Conservation (phyloP, 2,888 invertebrate genomes). For the Chrysina gloriosa region DNA sequence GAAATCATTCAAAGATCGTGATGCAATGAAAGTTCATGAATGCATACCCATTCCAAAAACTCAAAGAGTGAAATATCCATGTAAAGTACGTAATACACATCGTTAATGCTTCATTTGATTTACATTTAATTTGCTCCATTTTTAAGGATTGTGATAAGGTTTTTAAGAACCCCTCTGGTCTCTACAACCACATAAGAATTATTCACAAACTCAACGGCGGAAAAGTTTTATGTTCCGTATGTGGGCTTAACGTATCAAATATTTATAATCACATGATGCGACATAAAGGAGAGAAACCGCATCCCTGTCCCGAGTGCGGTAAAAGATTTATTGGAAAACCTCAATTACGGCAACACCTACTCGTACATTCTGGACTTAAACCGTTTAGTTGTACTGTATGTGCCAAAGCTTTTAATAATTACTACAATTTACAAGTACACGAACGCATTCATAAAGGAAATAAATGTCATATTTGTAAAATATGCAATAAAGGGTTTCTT, state of each 20-base stretch:
- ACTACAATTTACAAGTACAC: slow-evolving; percentile 58
- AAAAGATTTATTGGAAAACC: slow-evolving; percentile 55
- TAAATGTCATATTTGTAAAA: slow-evolving; percentile 55
- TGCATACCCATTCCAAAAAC: slow-evolving; percentile 52
- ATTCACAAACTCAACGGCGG: slow-evolving; percentile 52
- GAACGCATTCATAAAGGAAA: slow-evolving; percentile 58
- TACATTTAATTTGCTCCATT: no score
- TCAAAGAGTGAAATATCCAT: slow-evolving; percentile 49
- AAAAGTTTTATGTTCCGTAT: slow-evolving; percentile 55
- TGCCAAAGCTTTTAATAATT: slow-evolving; percentile 57
- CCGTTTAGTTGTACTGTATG: slow-evolving; percentile 58
- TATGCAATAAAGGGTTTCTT: slow-evolving; percentile 57
- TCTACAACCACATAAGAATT: slow-evolving; percentile 54
- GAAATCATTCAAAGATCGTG: slow-evolving; percentile 53
- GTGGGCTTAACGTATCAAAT: slow-evolving; percentile 55
- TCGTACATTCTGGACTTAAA: slow-evolving; percentile 56
- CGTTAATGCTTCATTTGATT: not conserved
- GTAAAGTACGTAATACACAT: slow-evolving; percentile 49
- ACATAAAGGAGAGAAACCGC: slow-evolving; percentile 53
- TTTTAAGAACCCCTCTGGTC: slow-evolving; percentile 53
- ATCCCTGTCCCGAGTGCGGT: slow-evolving; percentile 54
- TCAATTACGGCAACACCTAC: slow-evolving; percentile 54
- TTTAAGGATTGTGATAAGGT: slow-evolving; percentile 54
- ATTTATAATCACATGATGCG: slow-evolving; percentile 57
- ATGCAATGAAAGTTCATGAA: slow-evolving; percentile 50